A percentile compares a stretch with the other conserved stretches of the same genome.
phyloP scores from a whole-genome alignment of 2,888 invertebrate genomes.

The Aphodius sticticus region DNA sequence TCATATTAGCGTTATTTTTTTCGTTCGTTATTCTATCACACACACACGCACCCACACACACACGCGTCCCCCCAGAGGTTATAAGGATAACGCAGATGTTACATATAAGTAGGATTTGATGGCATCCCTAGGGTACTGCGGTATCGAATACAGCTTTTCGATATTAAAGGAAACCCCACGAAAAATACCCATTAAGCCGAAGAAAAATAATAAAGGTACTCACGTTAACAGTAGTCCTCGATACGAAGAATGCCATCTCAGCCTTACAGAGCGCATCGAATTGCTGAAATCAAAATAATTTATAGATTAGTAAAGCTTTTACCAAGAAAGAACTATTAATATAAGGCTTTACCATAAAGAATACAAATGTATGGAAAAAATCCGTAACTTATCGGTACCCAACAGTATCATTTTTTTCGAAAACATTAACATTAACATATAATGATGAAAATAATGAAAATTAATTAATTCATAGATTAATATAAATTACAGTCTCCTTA shows the following conservation, averaged over 20 bases:
- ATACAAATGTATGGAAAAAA: too few species aligned
- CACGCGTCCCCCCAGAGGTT: not conserved
- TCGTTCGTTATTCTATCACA: not conserved
- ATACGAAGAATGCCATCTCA: conserved; percentile 78
- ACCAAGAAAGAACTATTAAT: not conserved
- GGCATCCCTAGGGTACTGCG: not conserved
- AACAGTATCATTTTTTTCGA: not conserved
- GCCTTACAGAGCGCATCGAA: conserved; percentile 82
- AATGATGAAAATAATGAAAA: too few species aligned
- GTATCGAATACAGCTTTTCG: not conserved
- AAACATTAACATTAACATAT: too few species aligned
- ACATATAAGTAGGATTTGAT: not conserved
- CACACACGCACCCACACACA: not conserved
- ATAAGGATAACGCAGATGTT: conserved; percentile 4
- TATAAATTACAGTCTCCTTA: too few species aligned
- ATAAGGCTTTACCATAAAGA: too few species aligned
- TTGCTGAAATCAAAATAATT: conserved; percentile 66
- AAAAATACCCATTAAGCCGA: not conserved
- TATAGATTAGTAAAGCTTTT: conserved; percentile 20
- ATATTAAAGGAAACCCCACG: not conserved
- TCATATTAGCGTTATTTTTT: not conserved
- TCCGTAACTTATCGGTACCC: not conserved
- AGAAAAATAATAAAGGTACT: conserved; percentile 58
- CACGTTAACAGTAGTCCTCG: conserved; percentile 76
- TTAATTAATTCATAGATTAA: too few species aligned